Percentiles rank a stretch among this genome's conserved stretches.
phyloP scores from a whole-genome alignment of 2,888 invertebrate species.

The Vannuccia rotundouncinata region DNA sequence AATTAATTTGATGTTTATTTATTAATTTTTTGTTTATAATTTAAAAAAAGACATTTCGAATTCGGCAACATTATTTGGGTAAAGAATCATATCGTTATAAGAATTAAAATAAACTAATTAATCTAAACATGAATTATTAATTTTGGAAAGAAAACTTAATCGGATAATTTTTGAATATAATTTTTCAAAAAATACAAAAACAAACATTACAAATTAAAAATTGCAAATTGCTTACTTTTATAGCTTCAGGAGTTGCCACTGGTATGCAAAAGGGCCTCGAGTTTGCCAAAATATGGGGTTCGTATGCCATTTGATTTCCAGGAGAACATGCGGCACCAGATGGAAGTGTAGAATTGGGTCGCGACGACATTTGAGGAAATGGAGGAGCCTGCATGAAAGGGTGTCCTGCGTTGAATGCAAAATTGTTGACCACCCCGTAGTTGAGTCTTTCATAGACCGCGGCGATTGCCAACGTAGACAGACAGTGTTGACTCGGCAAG shows the following conservation, averaged over 20 bases:
- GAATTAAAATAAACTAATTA: no score
- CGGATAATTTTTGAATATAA: no score
- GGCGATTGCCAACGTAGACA: background rate
- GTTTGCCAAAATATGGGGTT: background rate
- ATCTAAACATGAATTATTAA: no score
- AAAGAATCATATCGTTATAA: no score
- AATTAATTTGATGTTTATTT: no score
- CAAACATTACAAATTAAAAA: no score
- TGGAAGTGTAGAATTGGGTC: background rate
- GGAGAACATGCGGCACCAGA: background rate
- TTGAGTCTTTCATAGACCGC: conserved; percentile 1
- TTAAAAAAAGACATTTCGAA: no score
- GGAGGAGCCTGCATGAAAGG: background rate
- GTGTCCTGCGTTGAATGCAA: background rate
- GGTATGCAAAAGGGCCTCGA: background rate
- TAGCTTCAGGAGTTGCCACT: background rate
- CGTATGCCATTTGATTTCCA: background rate
- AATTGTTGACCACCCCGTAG: background rate
- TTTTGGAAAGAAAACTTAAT: no score
- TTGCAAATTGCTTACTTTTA: background rate
- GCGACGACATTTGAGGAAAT: background rate
- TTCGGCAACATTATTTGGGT: no score
- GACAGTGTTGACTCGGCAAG: conserved; percentile 13
- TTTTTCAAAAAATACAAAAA: no score
- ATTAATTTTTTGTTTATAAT: no score